A percentile compares a stretch with the other conserved stretches of the same genome.
Conservation (phyloP, 2,113 vertebrate genomes). For the Bos indicus region DNA sequence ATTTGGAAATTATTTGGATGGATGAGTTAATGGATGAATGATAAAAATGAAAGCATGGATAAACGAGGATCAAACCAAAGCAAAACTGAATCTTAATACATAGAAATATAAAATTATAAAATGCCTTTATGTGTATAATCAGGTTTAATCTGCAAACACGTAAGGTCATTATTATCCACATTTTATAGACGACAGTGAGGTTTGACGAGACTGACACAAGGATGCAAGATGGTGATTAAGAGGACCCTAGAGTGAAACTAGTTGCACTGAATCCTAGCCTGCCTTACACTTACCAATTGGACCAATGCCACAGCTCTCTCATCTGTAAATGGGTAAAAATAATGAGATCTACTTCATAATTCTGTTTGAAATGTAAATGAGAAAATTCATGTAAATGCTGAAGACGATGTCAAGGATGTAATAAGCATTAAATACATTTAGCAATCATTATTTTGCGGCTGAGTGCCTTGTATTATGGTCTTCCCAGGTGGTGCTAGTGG, state of each 20-base stretch:
- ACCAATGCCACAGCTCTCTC: not conserved
- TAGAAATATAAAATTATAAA: not conserved
- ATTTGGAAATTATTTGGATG: not conserved
- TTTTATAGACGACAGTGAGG: not conserved
- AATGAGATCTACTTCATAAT: not conserved
- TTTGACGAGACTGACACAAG: not conserved
- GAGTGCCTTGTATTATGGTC: not conserved
- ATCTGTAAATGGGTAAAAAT: not conserved
- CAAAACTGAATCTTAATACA: not conserved
- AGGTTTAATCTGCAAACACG: not conserved
- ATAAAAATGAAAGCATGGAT: not conserved
- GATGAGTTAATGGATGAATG: not conserved
- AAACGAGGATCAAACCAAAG: not conserved
- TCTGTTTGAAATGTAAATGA: not conserved
- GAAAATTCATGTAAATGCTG: not conserved
- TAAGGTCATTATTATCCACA: not conserved
- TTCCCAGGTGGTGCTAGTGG: not conserved
- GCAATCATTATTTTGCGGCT: not conserved
- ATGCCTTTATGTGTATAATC: not conserved
- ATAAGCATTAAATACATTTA: not conserved
- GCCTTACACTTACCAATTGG: not conserved
- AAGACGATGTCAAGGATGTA: not conserved
- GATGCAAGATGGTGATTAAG: not conserved
- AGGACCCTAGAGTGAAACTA: no score
- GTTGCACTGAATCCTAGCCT: not conserved